These are phyloP conservation scores for Venturia canescens DNA, from an alignment of 1,140 invertebrate species.

Conservation along the genomic window DNA sequence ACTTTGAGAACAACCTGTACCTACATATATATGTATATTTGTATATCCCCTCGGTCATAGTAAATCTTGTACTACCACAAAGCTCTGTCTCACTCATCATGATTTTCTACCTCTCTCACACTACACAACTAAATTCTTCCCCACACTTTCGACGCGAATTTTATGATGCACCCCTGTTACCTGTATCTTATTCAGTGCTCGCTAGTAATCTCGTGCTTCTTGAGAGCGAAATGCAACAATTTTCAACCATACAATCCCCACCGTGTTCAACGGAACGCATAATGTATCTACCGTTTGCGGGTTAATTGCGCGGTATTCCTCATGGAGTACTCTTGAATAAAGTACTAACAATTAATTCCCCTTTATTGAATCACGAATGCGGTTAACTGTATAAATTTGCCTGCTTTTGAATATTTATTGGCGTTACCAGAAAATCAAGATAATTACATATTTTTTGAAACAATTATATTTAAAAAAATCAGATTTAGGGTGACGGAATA, in stretches of 20 bases:
- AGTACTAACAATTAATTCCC: neutral
- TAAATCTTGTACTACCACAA: slow-evolving; percentile 26
- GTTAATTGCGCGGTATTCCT: neutral
- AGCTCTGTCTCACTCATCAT: slow-evolving; percentile 24
- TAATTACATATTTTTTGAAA: no score
- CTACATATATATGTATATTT: slow-evolving; percentile 1
- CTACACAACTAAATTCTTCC: slow-evolving; percentile 16
- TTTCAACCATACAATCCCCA: slow-evolving; percentile 18
- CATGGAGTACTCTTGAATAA: neutral
- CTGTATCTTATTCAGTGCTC: slow-evolving; percentile 1
- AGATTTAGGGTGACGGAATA: no score
- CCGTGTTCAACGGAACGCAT: neutral
- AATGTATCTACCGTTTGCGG: neutral
- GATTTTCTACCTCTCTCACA: neutral
- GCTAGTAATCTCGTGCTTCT: slow-evolving; percentile 9
- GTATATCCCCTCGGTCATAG: slow-evolving; percentile 26
- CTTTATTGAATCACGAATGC: neutral
- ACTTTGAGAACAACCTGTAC: neutral
- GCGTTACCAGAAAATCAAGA: no score
- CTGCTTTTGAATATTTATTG: neutral
- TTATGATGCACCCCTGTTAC: slow-evolving; percentile 14
- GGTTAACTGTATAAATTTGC: neutral
- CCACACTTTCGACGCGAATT: neutral
- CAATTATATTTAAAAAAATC: no score
- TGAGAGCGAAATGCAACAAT: slow-evolving; percentile 17